A percentile compares a stretch with the other conserved stretches of the same genome.
Evolutionary conservation across 2,113 vertebrate species (phyloP).

Genomic region (Marcusenius ussheri): DNA sequence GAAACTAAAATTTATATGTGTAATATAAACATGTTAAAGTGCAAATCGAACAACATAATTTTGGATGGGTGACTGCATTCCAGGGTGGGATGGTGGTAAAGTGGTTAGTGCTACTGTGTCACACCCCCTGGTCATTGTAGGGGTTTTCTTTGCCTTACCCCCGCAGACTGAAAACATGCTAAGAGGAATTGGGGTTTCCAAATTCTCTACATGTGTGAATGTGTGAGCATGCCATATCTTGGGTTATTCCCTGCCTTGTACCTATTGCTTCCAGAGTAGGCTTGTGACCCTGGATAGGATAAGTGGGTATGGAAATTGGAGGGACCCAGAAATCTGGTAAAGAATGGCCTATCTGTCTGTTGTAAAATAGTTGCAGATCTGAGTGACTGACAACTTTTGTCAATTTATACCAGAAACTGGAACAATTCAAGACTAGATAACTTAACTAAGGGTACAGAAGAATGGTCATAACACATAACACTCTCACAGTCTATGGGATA

Average conservation of each 20-base stretch:
- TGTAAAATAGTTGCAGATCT: not conserved
- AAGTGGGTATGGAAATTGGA: not conserved
- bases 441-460: not conserved
- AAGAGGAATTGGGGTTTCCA: not conserved
- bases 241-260: not conserved
- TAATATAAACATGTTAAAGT: not conserved
- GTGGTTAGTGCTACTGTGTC: not conserved
- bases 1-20: not conserved
- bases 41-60: not conserved
- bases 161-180: not conserved
- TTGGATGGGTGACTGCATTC: not conserved
- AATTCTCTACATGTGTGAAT: not conserved
- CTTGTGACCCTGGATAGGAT: too few relatives aligned
- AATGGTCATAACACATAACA: not conserved
- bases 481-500: not conserved
- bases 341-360: not conserved
- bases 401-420: not conserved
- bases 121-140: not conserved
- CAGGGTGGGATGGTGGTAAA: not conserved
- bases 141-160: not conserved
- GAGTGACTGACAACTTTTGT: not conserved
- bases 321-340: not conserved
- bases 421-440: not conserved
- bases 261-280: too few relatives aligned
- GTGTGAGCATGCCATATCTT: not conserved